Evolutionary conservation across 2,797 vertebrate species (phyloP).

Genomic region (Cuculus canorus): DNA sequence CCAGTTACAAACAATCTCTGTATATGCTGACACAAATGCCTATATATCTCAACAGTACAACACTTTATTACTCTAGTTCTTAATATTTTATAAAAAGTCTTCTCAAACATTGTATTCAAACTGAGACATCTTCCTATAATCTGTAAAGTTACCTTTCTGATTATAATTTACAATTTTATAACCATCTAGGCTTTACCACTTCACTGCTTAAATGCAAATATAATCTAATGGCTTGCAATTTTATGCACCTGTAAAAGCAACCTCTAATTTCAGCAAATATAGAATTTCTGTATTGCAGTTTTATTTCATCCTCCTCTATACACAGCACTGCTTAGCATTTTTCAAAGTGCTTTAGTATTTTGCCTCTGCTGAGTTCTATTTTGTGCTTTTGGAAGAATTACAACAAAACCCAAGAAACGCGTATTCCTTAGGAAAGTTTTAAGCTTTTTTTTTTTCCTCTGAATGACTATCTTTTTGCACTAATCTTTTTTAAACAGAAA

Average conservation of each 20-base stretch:
- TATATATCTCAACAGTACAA: neutral
- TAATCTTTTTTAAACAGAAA: neutral
- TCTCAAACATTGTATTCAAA: conserved; percentile 19
- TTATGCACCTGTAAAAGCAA: conserved; percentile 29
- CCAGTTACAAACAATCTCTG: neutral
- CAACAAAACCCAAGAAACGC: neutral
- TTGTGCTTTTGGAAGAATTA: neutral
- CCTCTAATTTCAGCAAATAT: neutral
- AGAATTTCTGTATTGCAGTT: neutral
- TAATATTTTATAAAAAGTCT: neutral
- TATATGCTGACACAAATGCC: neutral
- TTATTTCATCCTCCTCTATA: neutral
- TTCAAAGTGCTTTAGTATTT: neutral
- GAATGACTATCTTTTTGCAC: neutral
- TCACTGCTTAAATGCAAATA: conserved; percentile 48
- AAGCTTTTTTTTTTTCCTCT: neutral
- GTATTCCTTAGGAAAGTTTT: neutral
- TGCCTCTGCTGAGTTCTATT: neutral
- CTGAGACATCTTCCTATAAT: neutral
- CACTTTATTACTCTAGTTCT: conserved; percentile 3
- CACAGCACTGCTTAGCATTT: neutral
- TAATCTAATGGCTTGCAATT: neutral
- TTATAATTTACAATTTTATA: conserved; percentile 45
- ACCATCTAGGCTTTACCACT: neutral
- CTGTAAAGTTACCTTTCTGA: neutral